Evolutionary conservation across 2,888 invertebrate species (phyloP).

Genomic region (Euzophera pinguis): DNA sequence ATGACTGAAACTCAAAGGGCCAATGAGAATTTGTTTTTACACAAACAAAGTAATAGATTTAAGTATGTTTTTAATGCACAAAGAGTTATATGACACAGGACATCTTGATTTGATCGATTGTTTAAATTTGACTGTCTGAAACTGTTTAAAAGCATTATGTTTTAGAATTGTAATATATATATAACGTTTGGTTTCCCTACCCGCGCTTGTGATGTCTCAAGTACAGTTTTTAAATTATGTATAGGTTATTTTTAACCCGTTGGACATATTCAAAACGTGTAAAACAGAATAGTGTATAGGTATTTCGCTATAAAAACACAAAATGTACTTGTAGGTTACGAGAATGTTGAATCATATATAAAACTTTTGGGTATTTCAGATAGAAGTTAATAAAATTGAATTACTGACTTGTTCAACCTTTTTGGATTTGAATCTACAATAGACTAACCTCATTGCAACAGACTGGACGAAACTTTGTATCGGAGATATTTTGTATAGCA

Average conservation of each 20-base stretch:
- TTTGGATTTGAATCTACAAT: constrained; percentile 80
- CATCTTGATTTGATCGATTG: constrained; percentile 15
- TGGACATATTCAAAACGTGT: constrained; percentile 66
- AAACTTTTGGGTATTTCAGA: constrained; percentile 67
- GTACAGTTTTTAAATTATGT: constrained; percentile 44
- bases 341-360: constrained; percentile 74
- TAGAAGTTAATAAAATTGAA: constrained; percentile 68
- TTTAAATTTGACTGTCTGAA: constrained; percentile 27
- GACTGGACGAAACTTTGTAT: constrained; percentile 75
- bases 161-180: constrained; percentile 63
- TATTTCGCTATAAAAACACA: constrained; percentile 67
- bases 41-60: constrained; percentile 46
- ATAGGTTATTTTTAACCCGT: constrained; percentile 64
- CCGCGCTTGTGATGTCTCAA: constrained; percentile 42
- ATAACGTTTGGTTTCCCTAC: constrained; percentile 42
- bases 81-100: constrained; percentile 51
- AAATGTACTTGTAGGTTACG: constrained; percentile 77
- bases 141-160: constrained; percentile 52
- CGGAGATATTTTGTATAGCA: constrained; percentile 76
- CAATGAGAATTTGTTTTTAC: constrained; percentile 63
- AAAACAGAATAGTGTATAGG: constrained; percentile 71
- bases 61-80: constrained; percentile 64
- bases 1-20: constrained; percentile 74
- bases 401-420: constrained; percentile 72
- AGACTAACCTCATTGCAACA: constrained; percentile 74